Evolutionary conservation across 2,113 vertebrate genomes (phyloP).

Genomic region (Xenopus laevis): DNA sequence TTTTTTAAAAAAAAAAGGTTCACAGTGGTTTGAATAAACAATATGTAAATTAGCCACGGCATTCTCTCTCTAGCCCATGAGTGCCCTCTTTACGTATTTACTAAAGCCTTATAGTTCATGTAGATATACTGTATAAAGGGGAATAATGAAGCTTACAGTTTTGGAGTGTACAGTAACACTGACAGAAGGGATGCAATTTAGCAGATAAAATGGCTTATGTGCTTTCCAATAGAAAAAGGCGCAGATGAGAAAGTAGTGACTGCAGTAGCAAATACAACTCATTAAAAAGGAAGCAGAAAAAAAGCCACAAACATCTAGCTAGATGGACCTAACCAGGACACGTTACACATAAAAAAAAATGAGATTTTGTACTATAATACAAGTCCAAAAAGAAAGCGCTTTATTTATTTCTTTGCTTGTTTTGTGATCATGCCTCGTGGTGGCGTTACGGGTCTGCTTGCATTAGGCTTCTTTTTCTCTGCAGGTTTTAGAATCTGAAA

Average conservation of each 20-base stretch:
- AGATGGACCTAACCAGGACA: constrained; percentile 76
- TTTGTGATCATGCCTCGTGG: constrained; percentile 97
- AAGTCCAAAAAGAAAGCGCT: constrained; percentile 63
- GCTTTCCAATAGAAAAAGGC: constrained; percentile 29
- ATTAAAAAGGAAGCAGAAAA: constrained; percentile 49
- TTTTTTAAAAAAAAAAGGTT: constrained; percentile 59
- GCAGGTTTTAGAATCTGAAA: constrained; percentile 95
- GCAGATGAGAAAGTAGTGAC: constrained; percentile 13
- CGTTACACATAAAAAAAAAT: constrained; percentile 55
- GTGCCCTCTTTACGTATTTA: constrained; percentile 67
- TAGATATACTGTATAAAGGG: constrained; percentile 44
- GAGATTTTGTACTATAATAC: constrained; percentile 70
- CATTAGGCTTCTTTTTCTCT: constrained; percentile 96
- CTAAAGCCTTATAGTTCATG: constrained; percentile 62
- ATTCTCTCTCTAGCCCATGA: constrained; percentile 61
- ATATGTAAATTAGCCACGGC: constrained; percentile 60
- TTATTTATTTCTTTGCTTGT: constrained; percentile 90
- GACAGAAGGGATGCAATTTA: constrained; percentile 59
- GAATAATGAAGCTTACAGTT: constrained; percentile 51
- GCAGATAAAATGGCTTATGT: constrained; percentile 49
- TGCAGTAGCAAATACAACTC: constrained; percentile 68
- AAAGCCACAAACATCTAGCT: constrained; percentile 72
- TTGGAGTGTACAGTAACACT: constrained; percentile 77
- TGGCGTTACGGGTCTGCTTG: constrained; percentile 92
- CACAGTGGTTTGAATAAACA: constrained; percentile 76